Evolutionary conservation across 2,888 invertebrate species (phyloP), one percentile per base, ranked within the genome.

Genomic region (Zonitis immaculata): DNA sequence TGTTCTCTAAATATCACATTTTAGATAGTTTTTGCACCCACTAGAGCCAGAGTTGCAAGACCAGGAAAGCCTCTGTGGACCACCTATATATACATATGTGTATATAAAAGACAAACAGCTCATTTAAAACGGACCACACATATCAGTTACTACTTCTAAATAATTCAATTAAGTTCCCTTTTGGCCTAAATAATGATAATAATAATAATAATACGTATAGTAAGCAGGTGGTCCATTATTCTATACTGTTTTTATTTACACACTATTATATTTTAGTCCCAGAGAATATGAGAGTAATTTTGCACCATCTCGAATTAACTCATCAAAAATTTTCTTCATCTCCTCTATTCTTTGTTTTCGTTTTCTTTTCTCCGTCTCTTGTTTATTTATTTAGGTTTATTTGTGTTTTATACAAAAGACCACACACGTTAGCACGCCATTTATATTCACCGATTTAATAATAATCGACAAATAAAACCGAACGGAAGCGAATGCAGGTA

Each of bases 211-310:
- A n/a, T n/a, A n/a, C n/a, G n/a, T n/a, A n/a, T 44, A 35, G 48
- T 28, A 56, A 59, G 63, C 66, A 66, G 65, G 65, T 66, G 66
- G 65, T 56, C 62, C 47, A 53, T 47, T 51, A 43, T 42, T 14
- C 14, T 32, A 16, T 35, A 47, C 51, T 26, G 39, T 57, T 58
- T 59, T 61, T 64, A 62, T 64, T 65, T 65, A 65, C 35, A 35
- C 65, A n/a, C n/a, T n/a, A n/a, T n/a, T n/a, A n/a, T n/a, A n/a
- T n/a, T n/a, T n/a, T n/a, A n/a, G n/a, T n/a, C n/a, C n/a, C n/a
- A n/a, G n/a, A n/a, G n/a, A n/a, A n/a, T n/a, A n/a, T n/a, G 45
- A 64, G 64, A 62, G 64, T 62, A 65, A 66, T 65, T 65, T 65
- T 51, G 59, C 57, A 53, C 51, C 54, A 55, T 59, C 58, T 58